These are phyloP conservation scores for Nephrotoma flavescens DNA, from an alignment of 2,888 invertebrate species.

Conservation along the genomic window DNA sequence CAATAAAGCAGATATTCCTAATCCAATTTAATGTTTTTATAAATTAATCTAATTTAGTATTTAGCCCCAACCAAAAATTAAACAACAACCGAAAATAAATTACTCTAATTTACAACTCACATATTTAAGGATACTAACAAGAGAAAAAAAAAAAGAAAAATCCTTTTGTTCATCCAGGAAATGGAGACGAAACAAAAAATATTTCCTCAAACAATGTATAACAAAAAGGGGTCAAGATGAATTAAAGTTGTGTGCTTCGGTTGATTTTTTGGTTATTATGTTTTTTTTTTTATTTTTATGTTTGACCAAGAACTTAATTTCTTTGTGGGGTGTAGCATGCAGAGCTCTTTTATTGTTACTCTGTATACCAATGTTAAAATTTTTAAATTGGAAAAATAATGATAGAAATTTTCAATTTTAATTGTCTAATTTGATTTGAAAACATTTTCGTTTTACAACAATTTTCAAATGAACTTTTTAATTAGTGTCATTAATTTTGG, in stretches of 20 bases:
- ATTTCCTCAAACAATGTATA: not conserved
- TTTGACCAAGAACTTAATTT: not conserved
- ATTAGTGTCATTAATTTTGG: not conserved
- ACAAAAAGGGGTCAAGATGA: not conserved
- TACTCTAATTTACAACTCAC: not conserved
- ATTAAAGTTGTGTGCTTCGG: not conserved
- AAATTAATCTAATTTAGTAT: not conserved
- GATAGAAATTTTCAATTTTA: not conserved
- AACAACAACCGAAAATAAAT: not conserved
- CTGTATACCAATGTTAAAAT: not conserved
- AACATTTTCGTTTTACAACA: not conserved
- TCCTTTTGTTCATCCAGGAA: not conserved
- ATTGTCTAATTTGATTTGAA: not conserved
- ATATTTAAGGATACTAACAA: not conserved
- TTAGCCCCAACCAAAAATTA: not conserved
- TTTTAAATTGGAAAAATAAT: not conserved
- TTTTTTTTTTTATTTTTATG: not conserved
- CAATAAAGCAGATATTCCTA: not conserved
- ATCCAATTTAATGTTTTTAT: not conserved
- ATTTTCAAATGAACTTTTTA: not conserved
- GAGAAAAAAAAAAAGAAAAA: not conserved
- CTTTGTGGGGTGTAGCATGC: not conserved
- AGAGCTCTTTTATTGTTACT: not conserved
- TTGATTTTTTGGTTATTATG: not conserved
- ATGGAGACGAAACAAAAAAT: not conserved